A percentile compares a stretch with the other conserved stretches of the same genome.
Evolutionary conservation across 37 sponge, comb jelly and placozoan genomes (phyloP).

Genomic region (Oopsacas minuta): DNA sequence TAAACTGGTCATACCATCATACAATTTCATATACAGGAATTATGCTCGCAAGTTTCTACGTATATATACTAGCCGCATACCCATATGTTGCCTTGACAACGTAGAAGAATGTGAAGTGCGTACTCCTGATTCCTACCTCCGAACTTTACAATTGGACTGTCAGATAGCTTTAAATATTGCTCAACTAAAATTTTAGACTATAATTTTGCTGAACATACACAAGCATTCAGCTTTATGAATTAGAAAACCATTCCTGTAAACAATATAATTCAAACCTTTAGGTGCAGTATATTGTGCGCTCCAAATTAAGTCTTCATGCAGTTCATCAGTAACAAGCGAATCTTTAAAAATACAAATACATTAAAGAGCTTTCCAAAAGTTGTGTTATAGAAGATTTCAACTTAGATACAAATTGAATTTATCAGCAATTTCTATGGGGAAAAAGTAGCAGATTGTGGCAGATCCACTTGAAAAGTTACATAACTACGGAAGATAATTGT

Average conservation of each 20-base stretch:
- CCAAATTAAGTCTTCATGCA: not conserved
- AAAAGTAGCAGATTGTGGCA: too few relatives aligned
- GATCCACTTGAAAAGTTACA: too few relatives aligned
- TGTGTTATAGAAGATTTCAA: too few relatives aligned
- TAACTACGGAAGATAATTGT: too few relatives aligned
- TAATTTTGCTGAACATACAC: not conserved
- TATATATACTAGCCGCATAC: too few relatives aligned
- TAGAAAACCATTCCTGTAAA: too few relatives aligned
- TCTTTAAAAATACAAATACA: not conserved
- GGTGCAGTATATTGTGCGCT: not conserved
- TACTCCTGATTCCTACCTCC: slow-evolving; percentile 10
- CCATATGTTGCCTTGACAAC: slow-evolving; percentile 12
- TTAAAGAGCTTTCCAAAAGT: too few relatives aligned
- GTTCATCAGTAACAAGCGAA: not conserved
- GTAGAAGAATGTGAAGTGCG: slow-evolving; percentile 4
- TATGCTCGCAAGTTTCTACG: not conserved
- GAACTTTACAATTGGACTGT: not conserved
- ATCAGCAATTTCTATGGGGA: too few relatives aligned
- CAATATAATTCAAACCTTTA: not conserved
- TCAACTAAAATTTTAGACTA: slow-evolving; percentile 11
- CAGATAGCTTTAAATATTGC: not conserved
- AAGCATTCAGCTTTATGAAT: not conserved
- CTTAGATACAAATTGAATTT: too few relatives aligned
- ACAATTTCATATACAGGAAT: too few relatives aligned
- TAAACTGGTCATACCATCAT: too few relatives aligned